Evolutionary conservation across 2,113 vertebrate genomes (phyloP), one percentile per base, ranked within the genome.

Genomic region (Fukomys damarensis): DNA sequence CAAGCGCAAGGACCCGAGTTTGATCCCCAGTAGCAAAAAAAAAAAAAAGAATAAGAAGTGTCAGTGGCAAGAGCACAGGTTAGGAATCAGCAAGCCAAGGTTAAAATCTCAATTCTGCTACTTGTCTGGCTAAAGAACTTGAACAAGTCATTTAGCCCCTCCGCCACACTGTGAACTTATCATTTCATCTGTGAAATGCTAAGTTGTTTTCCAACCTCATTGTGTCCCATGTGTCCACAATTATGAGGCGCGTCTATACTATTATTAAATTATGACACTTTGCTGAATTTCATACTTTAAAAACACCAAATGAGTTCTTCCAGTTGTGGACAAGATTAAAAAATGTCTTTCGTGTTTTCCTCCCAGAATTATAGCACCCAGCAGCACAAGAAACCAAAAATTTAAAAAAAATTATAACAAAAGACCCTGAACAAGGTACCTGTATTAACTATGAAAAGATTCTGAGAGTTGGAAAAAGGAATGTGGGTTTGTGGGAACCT

Each of bases 191-290:
- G n/a, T 72, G 83, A 59, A 70, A 65, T 88, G 66, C 11, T 32
- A 32, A 19, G 41, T 76, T 61, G 3, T 82, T 86, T 79, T 77
- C 46, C 38, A 82, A 2, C 43, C 52, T 82, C 49, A 9, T 43
- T 59, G 54, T 66, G 54, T 49, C 66, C 65, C 56, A 9, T 46
- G 9, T 70, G 30, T 35, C 41, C 20, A 56, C 30, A 49, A 93
- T 30, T 58, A 32, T 41, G 43, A 91, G 61, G 28, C 49, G 56
- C n/a, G 13, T 70, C n/a, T 52, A 16, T 30, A 49, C 72, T 43
- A 9, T 26, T 89, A n/a, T n/a, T 89, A 91, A 58, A 90, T 85
- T 52, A 56, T n/a, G 56, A 95, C 91, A 49, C 26, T 82, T 91
- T 70, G 19, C 46, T 17, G 32, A 86, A 88, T 54, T 66, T 46